A percentile compares a stretch with the other conserved stretches of the same genome.
phyloP scores from a whole-genome alignment of 2,888 invertebrate genomes.

The Lepidocyrtinus sp. region DNA sequence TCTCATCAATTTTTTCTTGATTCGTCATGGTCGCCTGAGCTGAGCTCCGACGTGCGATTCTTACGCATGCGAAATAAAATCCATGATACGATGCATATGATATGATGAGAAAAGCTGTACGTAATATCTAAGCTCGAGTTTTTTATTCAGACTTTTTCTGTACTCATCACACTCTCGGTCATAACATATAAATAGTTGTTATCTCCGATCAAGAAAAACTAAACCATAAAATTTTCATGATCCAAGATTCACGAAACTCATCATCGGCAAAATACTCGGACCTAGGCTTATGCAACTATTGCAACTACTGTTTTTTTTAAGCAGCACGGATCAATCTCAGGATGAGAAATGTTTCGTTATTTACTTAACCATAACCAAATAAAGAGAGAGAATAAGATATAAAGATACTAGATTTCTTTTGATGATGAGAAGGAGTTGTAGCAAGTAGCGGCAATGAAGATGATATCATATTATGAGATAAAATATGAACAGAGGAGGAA shows the following conservation, averaged over 20 bases:
- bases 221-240: slow-evolving; percentile 27
- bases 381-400: slow-evolving; percentile 18
- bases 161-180: slow-evolving; percentile 22
- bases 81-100: background rate
- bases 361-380: slow-evolving; percentile 36
- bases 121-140: too few relatives aligned
- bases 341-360: too few relatives aligned
- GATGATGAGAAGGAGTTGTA: too few relatives aligned
- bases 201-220: slow-evolving; percentile 39
- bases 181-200: too few relatives aligned
- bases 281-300: too few relatives aligned
- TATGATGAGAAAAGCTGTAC: slow-evolving; percentile 3
- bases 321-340: too few relatives aligned
- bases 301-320: too few relatives aligned
- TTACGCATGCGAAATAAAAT: slow-evolving; percentile 35
- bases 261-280: slow-evolving; percentile 28
- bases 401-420: too few relatives aligned
- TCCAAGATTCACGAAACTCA: slow-evolving; percentile 30
- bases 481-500: slow-evolving; percentile 18
- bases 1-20: slow-evolving; percentile 64
- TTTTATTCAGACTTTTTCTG: slow-evolving; percentile 40
- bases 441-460: too few relatives aligned
- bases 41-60: slow-evolving; percentile 33
- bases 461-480: slow-evolving; percentile 35
- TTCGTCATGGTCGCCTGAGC: slow-evolving; percentile 68